Conservation (phyloP, 2,797 vertebrate genomes). For the Acipenser transmontanus region DNA sequence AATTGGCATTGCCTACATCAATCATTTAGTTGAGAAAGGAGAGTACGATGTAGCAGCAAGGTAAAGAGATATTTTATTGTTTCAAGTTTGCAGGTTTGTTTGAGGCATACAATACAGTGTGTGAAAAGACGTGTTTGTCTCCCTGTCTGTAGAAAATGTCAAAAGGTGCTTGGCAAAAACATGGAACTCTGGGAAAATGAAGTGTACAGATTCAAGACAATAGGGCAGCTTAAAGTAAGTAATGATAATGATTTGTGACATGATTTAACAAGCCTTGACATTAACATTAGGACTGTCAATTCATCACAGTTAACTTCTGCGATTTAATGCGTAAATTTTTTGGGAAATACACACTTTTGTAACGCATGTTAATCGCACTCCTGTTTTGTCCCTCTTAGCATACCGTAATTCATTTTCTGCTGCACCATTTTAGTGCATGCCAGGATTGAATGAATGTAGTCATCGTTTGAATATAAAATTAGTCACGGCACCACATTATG, state of each 20-base stretch:
- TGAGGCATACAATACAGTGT: conserved; percentile 4
- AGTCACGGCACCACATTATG: too few relatives aligned
- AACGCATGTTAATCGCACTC: too few relatives aligned
- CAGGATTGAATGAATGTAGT: too few relatives aligned
- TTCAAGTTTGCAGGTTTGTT: conserved; percentile 24
- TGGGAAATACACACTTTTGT: too few relatives aligned
- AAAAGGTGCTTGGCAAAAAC: conserved; percentile 97
- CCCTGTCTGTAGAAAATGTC: conserved; percentile 76
- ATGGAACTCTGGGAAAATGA: conserved; percentile 97
- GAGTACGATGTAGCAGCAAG: conserved; percentile 88
- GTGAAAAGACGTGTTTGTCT: neutral
- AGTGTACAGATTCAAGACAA: conserved; percentile 94
- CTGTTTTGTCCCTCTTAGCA: too few relatives aligned
- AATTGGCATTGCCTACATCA: conserved; percentile 91
- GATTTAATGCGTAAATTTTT: too few relatives aligned
- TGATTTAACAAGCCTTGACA: neutral
- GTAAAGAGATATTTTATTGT: conserved; percentile 42
- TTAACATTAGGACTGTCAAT: neutral
- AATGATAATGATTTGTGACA: too few relatives aligned
- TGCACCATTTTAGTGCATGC: too few relatives aligned
- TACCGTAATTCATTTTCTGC: too few relatives aligned
- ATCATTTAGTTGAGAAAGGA: conserved; percentile 84
- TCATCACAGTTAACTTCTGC: too few relatives aligned
- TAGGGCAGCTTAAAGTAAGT: conserved; percentile 88
- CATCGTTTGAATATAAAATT: too few relatives aligned